Base-by-base conservation (phyloP, 53 echinoderm and acorn worm species). In the Temnopleurus reevesii region DNA sequence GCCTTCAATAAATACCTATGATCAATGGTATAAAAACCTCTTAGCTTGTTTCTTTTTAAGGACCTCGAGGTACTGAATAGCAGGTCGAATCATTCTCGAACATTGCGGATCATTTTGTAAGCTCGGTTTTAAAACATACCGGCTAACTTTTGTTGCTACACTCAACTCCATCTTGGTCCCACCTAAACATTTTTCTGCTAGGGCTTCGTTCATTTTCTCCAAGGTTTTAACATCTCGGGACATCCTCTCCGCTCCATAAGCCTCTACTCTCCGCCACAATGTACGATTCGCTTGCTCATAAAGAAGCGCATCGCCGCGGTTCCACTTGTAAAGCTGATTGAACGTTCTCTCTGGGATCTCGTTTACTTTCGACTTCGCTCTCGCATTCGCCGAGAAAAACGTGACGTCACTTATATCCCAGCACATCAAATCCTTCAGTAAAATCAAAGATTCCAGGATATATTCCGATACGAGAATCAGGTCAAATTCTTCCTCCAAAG, bases 401-500 rank as follows among this genome's bases (percentile, higher is more conserved):
- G 84, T 83, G 56, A 96, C 59, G 27, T 96, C 96, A 0, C 81
- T 89, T 0, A 93, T 89, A 34, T 61, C 77, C 96, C 96, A 96
- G 55, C 96, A 96, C 91, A 95, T 86, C 47, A 93, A 21, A 53
- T 96, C 95, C 60, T 95, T 96, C 46, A 96, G 58, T 2, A 96
- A 55, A 29, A 96, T 80, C 34, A 96, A 46, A 0, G 95, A 96
- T 84, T 96, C 94, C 38, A 86, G 35, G 10, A 95, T 76, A 61
- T 95, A 61, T 36, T 96, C 96, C 4, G 93, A 80, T 24, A 96
- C 82, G 45, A 96, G 54, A 26, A 96, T 90, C 15, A 95, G 66
- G 34, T 93, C 91, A 25, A 96, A 96, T 3, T 93, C 61, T 8
- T 57, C 28, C n/a, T 92, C 94, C 6, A 96, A 77, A 82, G 58